Percentiles rank a stretch among this genome's conserved stretches.
These are phyloP conservation scores for Hassar affinis DNA, from an alignment of 2,113 vertebrate species.

Conservation along the genomic window DNA sequence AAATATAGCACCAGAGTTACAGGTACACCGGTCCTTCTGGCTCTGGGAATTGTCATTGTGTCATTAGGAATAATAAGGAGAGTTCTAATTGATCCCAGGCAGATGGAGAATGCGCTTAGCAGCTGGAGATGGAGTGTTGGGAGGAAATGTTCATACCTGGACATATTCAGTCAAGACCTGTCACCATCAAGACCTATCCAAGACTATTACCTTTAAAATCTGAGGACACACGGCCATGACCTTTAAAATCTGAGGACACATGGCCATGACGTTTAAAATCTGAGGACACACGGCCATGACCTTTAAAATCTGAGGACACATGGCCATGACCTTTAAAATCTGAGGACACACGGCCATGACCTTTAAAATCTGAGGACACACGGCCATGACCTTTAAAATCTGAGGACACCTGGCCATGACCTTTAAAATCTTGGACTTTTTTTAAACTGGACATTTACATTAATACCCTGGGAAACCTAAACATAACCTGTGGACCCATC, in stretches of 20 bases:
- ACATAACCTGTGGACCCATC: not conserved
- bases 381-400: not conserved
- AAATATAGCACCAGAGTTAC: not conserved
- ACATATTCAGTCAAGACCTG: not conserved
- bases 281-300: not conserved
- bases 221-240: not conserved
- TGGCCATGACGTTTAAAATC: not conserved
- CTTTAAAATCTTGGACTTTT: not conserved
- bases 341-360: not conserved
- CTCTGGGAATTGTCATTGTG: slow-evolving; percentile 39
- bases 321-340: not conserved
- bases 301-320: not conserved
- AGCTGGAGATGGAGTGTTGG: not conserved
- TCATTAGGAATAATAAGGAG: slow-evolving; percentile 41
- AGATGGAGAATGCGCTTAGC: slow-evolving; percentile 13
- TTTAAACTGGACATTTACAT: not conserved
- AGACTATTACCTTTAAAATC: not conserved
- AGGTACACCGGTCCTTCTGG: slow-evolving; percentile 1
- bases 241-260: not conserved
- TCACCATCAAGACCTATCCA: no score
- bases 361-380: not conserved
- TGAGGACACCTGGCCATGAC: not conserved
- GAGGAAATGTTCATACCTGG: no score
- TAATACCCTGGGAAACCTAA: not conserved
- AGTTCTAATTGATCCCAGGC: slow-evolving; percentile 33